Percentiles rank a stretch among this genome's conserved stretches.
These are phyloP conservation scores for Balaeniceps rex DNA, from an alignment of 2,113 vertebrate species.

Conservation along the genomic window DNA sequence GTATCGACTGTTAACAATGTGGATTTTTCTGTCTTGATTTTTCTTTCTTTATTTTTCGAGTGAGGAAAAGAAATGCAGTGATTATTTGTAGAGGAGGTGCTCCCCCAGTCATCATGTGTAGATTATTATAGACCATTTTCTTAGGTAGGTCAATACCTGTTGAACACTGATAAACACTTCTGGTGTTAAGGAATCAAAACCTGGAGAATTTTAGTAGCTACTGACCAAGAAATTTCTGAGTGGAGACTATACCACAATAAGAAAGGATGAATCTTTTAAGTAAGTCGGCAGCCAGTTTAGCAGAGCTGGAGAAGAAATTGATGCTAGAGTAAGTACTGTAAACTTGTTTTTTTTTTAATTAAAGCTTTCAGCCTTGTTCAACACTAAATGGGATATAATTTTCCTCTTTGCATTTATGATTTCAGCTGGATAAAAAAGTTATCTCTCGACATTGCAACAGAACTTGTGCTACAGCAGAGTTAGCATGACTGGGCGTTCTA, in stretches of 20 bases:
- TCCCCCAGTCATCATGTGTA: neutral
- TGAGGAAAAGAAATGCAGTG: neutral
- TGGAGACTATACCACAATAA: neutral
- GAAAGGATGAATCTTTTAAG: neutral
- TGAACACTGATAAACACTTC: neutral
- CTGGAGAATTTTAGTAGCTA: neutral
- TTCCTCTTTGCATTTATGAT: neutral
- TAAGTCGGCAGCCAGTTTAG: neutral
- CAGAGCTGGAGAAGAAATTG: neutral
- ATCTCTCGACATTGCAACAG: neutral
- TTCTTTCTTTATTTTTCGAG: neutral
- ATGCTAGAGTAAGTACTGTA: neutral
- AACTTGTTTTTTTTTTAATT: neutral
- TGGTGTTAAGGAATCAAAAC: neutral
- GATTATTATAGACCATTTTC: neutral
- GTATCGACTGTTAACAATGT: neutral
- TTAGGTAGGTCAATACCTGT: neutral
- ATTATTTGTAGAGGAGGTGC: neutral
- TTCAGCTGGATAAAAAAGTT: neutral
- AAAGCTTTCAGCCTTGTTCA: neutral
- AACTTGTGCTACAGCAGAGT: neutral
- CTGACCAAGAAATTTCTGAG: neutral
- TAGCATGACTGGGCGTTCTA: neutral
- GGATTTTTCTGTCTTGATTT: neutral
- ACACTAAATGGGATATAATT: neutral